phyloP scores from a whole-genome alignment of 2,113 vertebrate species.

The Dicerorhinus sumatrensis region DNA sequence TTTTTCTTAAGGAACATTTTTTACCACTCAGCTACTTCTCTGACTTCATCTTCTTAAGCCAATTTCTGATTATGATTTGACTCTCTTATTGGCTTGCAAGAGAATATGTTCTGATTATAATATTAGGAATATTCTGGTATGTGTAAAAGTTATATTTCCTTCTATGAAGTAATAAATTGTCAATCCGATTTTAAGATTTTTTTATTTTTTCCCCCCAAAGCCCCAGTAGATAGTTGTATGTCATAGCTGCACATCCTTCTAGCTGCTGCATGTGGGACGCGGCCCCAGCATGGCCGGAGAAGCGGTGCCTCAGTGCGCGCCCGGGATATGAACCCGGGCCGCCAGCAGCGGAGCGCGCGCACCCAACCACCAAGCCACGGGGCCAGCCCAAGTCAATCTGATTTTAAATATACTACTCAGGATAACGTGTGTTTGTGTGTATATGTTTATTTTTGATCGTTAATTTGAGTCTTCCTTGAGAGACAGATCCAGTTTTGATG shows the following conservation, averaged over 20 bases:
- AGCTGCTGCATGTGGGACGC: no score
- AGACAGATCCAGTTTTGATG: not conserved
- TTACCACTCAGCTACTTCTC: not conserved
- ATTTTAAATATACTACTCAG: not conserved
- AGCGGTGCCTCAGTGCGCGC: no score
- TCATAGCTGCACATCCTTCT: no score
- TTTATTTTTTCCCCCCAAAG: no score
- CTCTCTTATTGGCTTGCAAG: not conserved
- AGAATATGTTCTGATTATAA: not conserved
- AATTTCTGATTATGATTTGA: not conserved
- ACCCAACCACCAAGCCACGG: no score
- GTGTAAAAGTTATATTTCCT: not conserved
- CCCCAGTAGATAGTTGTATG: no score
- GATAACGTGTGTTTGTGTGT: not conserved
- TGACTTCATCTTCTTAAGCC: not conserved
- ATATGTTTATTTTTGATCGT: not conserved
- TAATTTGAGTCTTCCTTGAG: constrained; percentile 4
- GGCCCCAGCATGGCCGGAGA: no score
- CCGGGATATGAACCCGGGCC: no score
- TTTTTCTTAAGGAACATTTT: not conserved
- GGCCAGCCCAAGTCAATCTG: no score
- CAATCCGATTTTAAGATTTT: constrained; percentile 18
- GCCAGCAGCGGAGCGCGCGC: no score
- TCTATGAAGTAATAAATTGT: not conserved
- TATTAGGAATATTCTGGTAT: not conserved